A percentile compares a stretch with the other conserved stretches of the same genome.
Conservation (phyloP, 2,888 invertebrate species). For the Patella ulyssiponensis region DNA sequence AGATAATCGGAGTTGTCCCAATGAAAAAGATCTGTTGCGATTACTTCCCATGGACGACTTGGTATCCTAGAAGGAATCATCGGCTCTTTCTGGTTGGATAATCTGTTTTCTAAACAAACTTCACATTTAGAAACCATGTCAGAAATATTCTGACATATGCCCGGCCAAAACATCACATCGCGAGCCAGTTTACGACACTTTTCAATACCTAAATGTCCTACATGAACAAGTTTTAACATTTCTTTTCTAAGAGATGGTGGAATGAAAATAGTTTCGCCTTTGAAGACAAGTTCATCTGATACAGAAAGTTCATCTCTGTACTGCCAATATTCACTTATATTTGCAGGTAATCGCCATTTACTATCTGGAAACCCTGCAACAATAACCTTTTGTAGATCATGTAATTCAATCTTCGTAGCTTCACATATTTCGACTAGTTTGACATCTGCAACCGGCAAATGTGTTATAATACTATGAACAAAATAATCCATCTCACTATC, state of each 20-base stretch:
- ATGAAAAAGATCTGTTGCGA: slow-evolving; percentile 38
- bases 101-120: slow-evolving; percentile 29
- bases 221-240: slow-evolving; percentile 30
- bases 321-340: slow-evolving; percentile 30
- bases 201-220: slow-evolving; percentile 23
- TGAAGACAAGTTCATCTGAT: slow-evolving; percentile 13
- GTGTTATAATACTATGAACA: not conserved
- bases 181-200: slow-evolving; percentile 25
- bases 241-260: slow-evolving; percentile 14
- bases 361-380: not conserved
- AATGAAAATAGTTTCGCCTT: slow-evolving; percentile 21
- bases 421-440: not conserved
- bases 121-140: slow-evolving; percentile 26
- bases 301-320: slow-evolving; percentile 19
- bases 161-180: slow-evolving; percentile 24
- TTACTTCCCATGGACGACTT: slow-evolving; percentile 35
- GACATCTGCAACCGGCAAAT: not conserved
- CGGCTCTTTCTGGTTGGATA: slow-evolving; percentile 35
- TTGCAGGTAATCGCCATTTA: not conserved
- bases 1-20: slow-evolving; percentile 32
- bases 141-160: slow-evolving; percentile 5
- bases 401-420: not conserved
- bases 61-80: slow-evolving; percentile 33
- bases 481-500: not conserved
- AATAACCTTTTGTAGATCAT: not conserved